Evolutionary conservation across 2,113 vertebrate genomes (phyloP).

Genomic region (cat (Felis catus)): DNA sequence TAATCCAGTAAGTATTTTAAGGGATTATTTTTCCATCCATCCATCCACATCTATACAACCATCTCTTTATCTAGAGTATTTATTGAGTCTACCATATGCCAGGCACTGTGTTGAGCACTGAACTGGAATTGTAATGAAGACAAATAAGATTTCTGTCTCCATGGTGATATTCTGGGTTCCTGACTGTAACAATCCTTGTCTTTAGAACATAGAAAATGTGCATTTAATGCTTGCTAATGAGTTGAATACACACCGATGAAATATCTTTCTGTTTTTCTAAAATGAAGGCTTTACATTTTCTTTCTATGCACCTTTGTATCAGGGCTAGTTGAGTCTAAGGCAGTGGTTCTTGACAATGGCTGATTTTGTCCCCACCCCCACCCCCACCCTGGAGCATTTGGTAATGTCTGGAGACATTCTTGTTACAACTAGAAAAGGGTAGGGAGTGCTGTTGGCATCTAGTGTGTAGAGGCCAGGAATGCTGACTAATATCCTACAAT

Average conservation of each 20-base stretch:
- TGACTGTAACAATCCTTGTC: not conserved
- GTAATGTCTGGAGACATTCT: not conserved
- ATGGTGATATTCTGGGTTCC: not conserved
- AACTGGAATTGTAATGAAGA: not conserved
- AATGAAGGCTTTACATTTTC: not conserved
- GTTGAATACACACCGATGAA: not conserved
- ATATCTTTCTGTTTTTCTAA: not conserved
- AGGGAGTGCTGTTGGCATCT: not conserved
- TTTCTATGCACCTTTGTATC: not conserved
- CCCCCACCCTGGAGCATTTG: not conserved
- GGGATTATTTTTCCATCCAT: not conserved
- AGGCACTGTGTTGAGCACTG: not conserved
- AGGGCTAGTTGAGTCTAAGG: not conserved
- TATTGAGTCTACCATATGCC: not conserved
- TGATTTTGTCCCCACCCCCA: not conserved
- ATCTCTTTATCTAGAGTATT: not conserved
- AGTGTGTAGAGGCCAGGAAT: not conserved
- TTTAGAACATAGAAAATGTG: not conserved
- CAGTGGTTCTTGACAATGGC: not conserved
- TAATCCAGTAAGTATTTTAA: not conserved
- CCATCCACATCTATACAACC: not conserved
- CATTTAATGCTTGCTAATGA: not conserved
- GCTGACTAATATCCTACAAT: not conserved
- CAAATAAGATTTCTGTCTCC: not conserved
- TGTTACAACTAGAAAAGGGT: not conserved